phyloP scores from a whole-genome alignment of 2,888 invertebrate species.

The Hanleya hanleyi region DNA sequence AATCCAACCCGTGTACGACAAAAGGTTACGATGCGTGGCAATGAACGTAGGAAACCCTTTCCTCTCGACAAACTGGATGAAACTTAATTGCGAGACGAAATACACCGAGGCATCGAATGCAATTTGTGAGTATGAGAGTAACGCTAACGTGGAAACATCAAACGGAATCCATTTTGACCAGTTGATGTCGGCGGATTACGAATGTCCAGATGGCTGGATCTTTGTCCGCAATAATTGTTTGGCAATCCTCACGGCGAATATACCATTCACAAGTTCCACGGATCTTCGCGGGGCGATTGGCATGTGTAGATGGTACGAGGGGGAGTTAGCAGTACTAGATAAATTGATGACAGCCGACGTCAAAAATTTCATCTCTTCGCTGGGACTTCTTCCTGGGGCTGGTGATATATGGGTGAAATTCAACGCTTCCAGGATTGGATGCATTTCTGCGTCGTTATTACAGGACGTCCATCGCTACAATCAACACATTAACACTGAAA shows the following conservation, averaged over 20 bases:
- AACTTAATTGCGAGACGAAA: background rate
- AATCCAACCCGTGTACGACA: background rate
- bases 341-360: background rate
- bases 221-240: background rate
- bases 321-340: background rate
- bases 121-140: too few species aligned
- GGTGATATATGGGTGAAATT: background rate
- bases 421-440: background rate
- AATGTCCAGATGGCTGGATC: background rate
- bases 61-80: background rate
- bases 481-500: background rate
- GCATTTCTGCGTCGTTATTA: background rate
- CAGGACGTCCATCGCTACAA: background rate
- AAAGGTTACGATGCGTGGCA: background rate
- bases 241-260: background rate
- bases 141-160: too few species aligned
- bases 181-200: too few species aligned
- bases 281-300: background rate
- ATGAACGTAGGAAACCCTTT: background rate
- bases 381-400: background rate
- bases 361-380: background rate
- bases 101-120: background rate
- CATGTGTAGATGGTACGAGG: background rate
- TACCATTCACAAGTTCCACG: background rate
- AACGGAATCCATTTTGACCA: too few species aligned